Conservation (phyloP, 2,113 vertebrate species). For the Capreolus pygargus region DNA sequence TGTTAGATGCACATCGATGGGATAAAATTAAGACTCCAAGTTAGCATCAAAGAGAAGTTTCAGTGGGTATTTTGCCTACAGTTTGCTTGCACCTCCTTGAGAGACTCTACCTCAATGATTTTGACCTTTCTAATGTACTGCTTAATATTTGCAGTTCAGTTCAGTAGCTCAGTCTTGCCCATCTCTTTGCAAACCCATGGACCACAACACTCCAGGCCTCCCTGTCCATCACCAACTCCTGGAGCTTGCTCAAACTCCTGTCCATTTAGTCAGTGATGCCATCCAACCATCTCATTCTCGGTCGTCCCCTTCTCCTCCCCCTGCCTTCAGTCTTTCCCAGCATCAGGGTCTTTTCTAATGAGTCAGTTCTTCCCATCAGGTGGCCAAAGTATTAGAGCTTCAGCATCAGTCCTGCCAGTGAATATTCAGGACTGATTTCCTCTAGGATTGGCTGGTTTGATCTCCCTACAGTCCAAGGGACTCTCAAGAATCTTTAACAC, state of each 20-base stretch:
- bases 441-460: not conserved
- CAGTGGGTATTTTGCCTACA: not conserved
- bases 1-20: not conserved
- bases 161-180: not conserved
- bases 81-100: not conserved
- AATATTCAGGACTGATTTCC: not conserved
- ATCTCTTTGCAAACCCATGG: rapidly evolving
- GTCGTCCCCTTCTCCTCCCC: not conserved
- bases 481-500: not conserved
- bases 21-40: not conserved
- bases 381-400: not conserved
- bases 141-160: not conserved
- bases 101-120: not conserved
- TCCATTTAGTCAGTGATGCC: not conserved
- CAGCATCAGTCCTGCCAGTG: not conserved
- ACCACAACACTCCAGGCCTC: not conserved
- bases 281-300: not conserved
- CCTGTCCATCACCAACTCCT: not conserved
- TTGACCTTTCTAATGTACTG: not conserved
- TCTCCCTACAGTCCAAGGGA: not conserved
- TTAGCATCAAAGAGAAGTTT: not conserved
- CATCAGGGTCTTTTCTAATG: not conserved
- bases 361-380: not conserved
- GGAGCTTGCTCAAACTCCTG: not conserved
- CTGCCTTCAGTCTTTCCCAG: not conserved